Conservation (phyloP, 2,113 vertebrate species). For the Apus apus region DNA sequence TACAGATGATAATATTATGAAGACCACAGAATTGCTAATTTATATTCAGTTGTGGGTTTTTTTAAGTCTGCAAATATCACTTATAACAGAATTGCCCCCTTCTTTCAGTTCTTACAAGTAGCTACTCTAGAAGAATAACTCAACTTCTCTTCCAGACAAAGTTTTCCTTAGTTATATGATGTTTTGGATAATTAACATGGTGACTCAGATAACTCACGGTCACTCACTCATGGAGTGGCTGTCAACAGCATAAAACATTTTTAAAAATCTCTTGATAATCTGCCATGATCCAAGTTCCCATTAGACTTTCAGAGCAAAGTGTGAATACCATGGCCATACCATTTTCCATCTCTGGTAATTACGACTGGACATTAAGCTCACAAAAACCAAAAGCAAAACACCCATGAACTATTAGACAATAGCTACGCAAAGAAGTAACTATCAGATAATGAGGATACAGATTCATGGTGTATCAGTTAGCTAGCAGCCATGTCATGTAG, state of each 20-base stretch:
- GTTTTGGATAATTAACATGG: neutral
- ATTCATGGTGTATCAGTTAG: neutral
- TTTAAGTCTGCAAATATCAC: neutral
- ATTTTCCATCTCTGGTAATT: neutral
- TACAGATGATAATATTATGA: neutral
- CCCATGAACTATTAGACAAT: neutral
- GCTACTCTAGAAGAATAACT: neutral
- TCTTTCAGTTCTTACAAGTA: neutral
- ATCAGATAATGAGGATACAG: neutral
- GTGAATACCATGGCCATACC: neutral
- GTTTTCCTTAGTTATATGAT: neutral
- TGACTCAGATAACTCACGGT: neutral
- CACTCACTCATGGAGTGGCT: neutral
- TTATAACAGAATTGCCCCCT: neutral
- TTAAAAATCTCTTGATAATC: neutral
- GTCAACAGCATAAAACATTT: neutral
- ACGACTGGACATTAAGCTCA: neutral
- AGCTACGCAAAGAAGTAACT: neutral
- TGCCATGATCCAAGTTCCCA: neutral
- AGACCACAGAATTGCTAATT: neutral
- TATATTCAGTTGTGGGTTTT: neutral
- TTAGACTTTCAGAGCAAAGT: neutral
- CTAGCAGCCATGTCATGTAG: accelerated
- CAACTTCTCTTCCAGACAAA: neutral
- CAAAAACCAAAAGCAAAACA: neutral